Base-by-base conservation (phyloP, 1,140 invertebrate species). In the Drosophila teissieri region DNA sequence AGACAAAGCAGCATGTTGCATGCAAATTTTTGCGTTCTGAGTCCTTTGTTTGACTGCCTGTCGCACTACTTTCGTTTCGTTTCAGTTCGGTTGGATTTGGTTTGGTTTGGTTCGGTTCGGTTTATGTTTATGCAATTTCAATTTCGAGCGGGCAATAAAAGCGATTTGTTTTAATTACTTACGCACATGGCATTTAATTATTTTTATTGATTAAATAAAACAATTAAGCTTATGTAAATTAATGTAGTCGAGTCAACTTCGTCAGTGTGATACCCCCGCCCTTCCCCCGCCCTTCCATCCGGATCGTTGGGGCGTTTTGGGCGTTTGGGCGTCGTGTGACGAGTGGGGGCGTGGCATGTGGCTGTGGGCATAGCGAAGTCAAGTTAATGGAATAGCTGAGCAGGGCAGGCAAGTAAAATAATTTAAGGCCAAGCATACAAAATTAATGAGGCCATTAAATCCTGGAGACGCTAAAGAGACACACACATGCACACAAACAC, bases 161-260 rank as follows among this genome's bases (percentile, higher is more conserved):
- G 57, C 85, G 85, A 89, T 89, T 89, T 89, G 84, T 90, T 89
- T 89, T 89, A 84, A 89, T 89, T 89, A 89, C 77, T 80, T 85
- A 89, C 85, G 84, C 85, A 89, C 84, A 89, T 89, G 84, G 80
- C 80, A 89, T 89, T 89, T 90, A 84, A 90, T 89, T 89, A 89
- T 89, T 89, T 86, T 89, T 89, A 89, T 89, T 89, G 85, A 89
- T 89, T 89, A 89, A 89, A 89, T 89, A 89, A 89, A 89, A 89
- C 84, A 89, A 89, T 89, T 90, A 89, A 90, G 84, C 88, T 89
- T 89, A 89, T 90, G 84, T 80, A 80, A 89, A 89, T 89, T 80
- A 72, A 89, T 78, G 76, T 78, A 73, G 80, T 53, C 54, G 40
- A 73, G 55, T 51, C 70, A 65, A 80, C 49, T 61, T 42, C 64